Base-by-base conservation (phyloP, 2,888 invertebrate genomes). In the Argyra leucocephala region DNA sequence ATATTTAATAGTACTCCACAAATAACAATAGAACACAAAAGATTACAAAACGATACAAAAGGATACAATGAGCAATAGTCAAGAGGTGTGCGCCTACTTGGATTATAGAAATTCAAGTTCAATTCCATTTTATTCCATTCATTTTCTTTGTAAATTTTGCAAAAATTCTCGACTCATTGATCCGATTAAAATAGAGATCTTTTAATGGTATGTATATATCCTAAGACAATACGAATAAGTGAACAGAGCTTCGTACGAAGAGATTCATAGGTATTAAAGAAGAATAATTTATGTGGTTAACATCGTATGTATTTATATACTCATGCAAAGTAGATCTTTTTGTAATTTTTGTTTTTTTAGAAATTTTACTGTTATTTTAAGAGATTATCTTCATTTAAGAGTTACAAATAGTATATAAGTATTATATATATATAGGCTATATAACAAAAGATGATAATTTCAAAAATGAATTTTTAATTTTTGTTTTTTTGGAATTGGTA, bases 71-170 rank as follows among this genome's bases (percentile, higher is more conserved):
- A 15, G 18, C 12, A 48, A 48, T 18, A 48, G 48, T 48, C 48
- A 48, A 48, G 48, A 48, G 48, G 48, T 48, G 48, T 48, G 48
- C 48, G 48, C 48, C 48, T 48, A 48, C 48, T 48, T 48, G 5
- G 12, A 18, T 18, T 5, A 48, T 18, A 48, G 18, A 48, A 48
- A n/a, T 5, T 48, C 15, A 48, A 37, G 4, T 26, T 26, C 7
- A 37, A 48, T 18, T 18, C 48, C 18, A 48, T 48, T 18, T 5
- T 48, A 48, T 48, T 48, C n/a, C 37, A 37, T 37, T 48, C 18
- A 48, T 48, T 48, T 48, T 48, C 48, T 18, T 48, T 2, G 48
- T 18, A 48, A n/a, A n/a, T 12, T 48, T 18, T 15, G 18, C n/a
- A 48, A 48, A 12, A 48, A 37, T 37, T 10, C 9, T n/a, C n/a